Conservation (phyloP, 2,113 vertebrate genomes). For the Cervus canadensis region DNA sequence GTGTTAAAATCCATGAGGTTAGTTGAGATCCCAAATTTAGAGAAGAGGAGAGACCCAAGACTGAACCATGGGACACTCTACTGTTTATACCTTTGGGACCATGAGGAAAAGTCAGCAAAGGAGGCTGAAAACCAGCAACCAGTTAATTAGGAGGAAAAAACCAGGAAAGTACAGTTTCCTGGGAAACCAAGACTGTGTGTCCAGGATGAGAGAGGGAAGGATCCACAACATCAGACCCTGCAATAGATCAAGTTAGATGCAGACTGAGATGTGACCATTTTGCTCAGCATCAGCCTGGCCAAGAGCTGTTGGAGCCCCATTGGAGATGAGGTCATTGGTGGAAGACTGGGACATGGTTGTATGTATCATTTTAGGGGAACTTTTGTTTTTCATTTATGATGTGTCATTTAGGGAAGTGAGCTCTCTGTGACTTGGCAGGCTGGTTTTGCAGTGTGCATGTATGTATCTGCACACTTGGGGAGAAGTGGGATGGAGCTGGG, state of each 20-base stretch:
- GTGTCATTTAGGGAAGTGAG: not conserved
- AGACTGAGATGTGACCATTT: not conserved
- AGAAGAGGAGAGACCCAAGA: not conserved
- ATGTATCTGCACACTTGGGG: not conserved
- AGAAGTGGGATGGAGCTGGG: not conserved
- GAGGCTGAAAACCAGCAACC: not conserved
- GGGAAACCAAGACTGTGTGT: not conserved
- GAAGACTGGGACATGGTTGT: not conserved
- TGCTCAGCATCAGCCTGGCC: not conserved
- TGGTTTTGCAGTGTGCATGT: not conserved
- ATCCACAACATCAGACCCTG: not conserved
- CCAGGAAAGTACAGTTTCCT: too few species aligned
- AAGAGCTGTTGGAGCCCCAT: not conserved
- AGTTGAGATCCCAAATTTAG: not conserved
- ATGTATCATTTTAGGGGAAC: not conserved
- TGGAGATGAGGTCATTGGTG: not conserved
- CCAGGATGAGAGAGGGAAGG: not conserved
- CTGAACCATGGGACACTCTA: not conserved
- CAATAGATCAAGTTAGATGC: rapidly evolving
- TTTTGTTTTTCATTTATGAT: not conserved
- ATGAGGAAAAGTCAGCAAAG: not conserved
- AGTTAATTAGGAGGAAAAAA: not conserved
- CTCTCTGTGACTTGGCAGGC: not conserved
- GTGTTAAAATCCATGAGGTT: not conserved
- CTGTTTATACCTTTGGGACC: not conserved